Conservation (phyloP, 2,888 invertebrate species). For the Brachyptera putata region DNA sequence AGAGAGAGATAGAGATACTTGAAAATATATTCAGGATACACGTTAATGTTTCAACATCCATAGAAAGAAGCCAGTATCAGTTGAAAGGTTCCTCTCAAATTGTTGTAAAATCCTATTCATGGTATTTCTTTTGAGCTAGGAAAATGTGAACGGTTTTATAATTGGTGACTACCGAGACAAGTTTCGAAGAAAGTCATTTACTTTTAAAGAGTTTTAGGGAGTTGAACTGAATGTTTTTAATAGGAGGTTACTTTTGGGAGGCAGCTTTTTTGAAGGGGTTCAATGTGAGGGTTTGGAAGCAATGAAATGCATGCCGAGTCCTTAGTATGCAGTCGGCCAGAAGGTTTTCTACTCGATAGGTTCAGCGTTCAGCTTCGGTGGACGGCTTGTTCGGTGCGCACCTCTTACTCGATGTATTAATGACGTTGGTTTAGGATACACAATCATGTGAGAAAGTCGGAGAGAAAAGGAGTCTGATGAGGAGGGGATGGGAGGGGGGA, state of each 20-base stretch:
- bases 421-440: too few relatives aligned
- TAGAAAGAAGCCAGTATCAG: too few relatives aligned
- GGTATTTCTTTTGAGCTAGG: background rate
- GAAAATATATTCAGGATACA: too few relatives aligned
- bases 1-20: too few relatives aligned
- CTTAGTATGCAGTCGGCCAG: constrained; percentile 1
- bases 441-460: too few relatives aligned
- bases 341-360: background rate
- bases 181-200: background rate
- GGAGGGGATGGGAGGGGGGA: constrained; percentile 13
- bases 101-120: background rate
- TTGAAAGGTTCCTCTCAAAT: too few relatives aligned
- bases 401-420: constrained; percentile 1
- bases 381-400: background rate
- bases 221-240: background rate
- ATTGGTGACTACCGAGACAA: background rate
- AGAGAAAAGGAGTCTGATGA: too few relatives aligned
- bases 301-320: constrained; percentile 2
- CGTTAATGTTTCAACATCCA: too few relatives aligned
- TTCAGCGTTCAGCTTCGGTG: background rate
- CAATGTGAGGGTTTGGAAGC: background rate
- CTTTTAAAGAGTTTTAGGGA: background rate
- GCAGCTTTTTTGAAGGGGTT: too few relatives aligned
- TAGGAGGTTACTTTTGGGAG: background rate
- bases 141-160: background rate